Percentiles rank a stretch among this genome's conserved stretches.
Evolutionary conservation across 1,140 invertebrate species (phyloP).

Genomic region (Drosophila bocki): DNA sequence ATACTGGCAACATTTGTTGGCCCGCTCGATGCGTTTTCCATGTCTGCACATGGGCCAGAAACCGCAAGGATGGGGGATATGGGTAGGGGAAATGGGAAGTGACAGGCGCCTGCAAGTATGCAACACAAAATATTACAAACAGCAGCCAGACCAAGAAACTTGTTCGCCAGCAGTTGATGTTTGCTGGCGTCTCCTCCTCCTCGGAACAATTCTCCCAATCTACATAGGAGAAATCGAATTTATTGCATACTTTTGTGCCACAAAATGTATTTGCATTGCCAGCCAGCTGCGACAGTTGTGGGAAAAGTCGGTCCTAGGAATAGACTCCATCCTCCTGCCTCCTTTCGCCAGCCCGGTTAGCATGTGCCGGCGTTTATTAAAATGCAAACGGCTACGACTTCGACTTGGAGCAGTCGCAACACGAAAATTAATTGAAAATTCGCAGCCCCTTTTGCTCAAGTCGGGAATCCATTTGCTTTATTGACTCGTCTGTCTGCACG

Average conservation of each 20-base stretch:
- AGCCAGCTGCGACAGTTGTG: slow-evolving; percentile 67
- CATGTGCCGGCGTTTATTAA: slow-evolving; percentile 75
- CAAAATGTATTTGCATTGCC: slow-evolving; percentile 74
- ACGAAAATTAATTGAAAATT: slow-evolving; percentile 80
- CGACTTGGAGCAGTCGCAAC: slow-evolving; percentile 22
- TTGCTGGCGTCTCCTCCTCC: slow-evolving; percentile 15
- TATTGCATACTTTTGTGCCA: slow-evolving; percentile 77
- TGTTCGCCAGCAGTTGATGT: slow-evolving; percentile 59
- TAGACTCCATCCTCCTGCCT: not conserved
- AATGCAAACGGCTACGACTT: slow-evolving; percentile 49
- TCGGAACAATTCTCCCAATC: slow-evolving; percentile 4
- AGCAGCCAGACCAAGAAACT: slow-evolving; percentile 52
- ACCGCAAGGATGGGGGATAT: slow-evolving; percentile 26
- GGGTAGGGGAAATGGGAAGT: slow-evolving; percentile 21
- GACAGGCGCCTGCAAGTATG: slow-evolving; percentile 57
- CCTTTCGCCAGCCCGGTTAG: slow-evolving; percentile 61
- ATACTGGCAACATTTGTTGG: slow-evolving; percentile 67
- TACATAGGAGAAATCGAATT: slow-evolving; percentile 67
- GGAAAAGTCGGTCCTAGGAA: slow-evolving; percentile 16
- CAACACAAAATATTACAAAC: slow-evolving; percentile 72
- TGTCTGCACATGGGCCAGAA: slow-evolving; percentile 62
- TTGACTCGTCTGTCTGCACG: slow-evolving; percentile 76
- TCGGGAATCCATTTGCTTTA: slow-evolving; percentile 64
- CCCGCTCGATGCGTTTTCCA: slow-evolving; percentile 66
- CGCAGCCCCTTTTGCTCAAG: slow-evolving; percentile 22